Evolutionary conservation across 2,797 vertebrate species (phyloP).

Genomic region (Squalus acanthias): DNA sequence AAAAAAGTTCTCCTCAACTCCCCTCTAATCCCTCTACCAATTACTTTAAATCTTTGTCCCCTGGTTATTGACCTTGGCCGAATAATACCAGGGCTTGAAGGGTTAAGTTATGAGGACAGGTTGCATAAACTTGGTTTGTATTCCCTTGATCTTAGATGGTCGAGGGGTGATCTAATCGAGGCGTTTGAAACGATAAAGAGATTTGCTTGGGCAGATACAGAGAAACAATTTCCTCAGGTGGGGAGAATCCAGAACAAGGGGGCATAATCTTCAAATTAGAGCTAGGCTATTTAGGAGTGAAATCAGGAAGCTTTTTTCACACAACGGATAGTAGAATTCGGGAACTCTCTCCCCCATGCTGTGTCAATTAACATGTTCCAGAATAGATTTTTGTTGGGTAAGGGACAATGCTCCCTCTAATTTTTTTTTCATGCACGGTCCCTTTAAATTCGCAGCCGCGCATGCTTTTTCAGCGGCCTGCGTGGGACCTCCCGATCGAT

Average conservation of each 20-base stretch:
- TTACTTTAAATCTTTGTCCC: no score
- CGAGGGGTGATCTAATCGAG: not conserved
- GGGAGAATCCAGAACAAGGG: not conserved
- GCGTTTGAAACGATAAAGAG: not conserved
- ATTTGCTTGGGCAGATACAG: no score
- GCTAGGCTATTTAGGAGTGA: not conserved
- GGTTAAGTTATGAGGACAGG: not conserved
- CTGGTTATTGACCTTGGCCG: no score
- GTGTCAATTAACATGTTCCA: not conserved
- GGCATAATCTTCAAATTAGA: not conserved
- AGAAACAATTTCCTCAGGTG: no score
- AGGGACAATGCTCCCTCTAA: no score
- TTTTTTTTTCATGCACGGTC: no score
- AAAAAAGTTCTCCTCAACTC: no score
- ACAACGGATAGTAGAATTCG: not conserved
- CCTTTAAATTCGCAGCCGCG: no score
- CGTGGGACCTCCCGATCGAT: no score
- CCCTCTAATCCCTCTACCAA: no score
- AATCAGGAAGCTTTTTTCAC: not conserved
- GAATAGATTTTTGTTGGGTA: not conserved
- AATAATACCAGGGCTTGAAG: not conserved
- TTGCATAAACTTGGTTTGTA: not conserved
- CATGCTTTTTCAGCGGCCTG: no score
- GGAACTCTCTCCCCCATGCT: no score
- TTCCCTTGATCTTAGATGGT: not conserved